These are phyloP conservation scores for Anticlea derivata DNA, from an alignment of 2,888 invertebrate species.

Conservation along the genomic window DNA sequence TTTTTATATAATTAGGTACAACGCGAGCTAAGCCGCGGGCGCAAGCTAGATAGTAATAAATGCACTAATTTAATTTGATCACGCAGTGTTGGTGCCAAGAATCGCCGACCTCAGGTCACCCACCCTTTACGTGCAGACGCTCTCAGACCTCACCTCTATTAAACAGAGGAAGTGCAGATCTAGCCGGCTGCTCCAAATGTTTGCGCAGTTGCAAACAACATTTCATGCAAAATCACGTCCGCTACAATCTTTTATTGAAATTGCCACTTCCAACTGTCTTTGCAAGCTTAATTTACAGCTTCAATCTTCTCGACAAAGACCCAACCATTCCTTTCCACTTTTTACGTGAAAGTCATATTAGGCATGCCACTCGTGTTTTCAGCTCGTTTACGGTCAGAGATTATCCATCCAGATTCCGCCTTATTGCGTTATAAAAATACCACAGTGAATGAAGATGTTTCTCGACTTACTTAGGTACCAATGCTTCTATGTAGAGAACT, in stretches of 20 bases:
- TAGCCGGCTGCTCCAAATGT: constrained; percentile 33
- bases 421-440: constrained; percentile 71
- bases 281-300: constrained; percentile 42
- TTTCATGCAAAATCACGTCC: constrained; percentile 50
- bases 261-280: constrained; percentile 35
- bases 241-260: constrained; percentile 36
- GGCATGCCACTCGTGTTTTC: constrained; percentile 58
- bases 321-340: constrained; percentile 39
- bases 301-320: constrained; percentile 35
- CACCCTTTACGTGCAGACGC: constrained; percentile 4
- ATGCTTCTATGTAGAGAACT: constrained; percentile 53
- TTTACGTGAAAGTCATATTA: constrained; percentile 59
- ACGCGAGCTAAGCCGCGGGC: too few relatives aligned
- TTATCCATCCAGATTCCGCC: constrained; percentile 66
- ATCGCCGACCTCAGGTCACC: constrained; percentile 2
- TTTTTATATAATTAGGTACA: too few relatives aligned
- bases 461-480: constrained; percentile 41
- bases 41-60: too few relatives aligned
- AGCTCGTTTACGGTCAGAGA: constrained; percentile 62
- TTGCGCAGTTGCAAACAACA: constrained; percentile 45
- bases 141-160: constrained; percentile 28
- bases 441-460: constrained; percentile 56
- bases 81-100: constrained; percentile 9
- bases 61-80: constrained; percentile 7
- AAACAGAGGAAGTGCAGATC: constrained; percentile 40